phyloP scores from a whole-genome alignment of 1,140 invertebrate genomes.

The Gryllus bimaculatus region DNA sequence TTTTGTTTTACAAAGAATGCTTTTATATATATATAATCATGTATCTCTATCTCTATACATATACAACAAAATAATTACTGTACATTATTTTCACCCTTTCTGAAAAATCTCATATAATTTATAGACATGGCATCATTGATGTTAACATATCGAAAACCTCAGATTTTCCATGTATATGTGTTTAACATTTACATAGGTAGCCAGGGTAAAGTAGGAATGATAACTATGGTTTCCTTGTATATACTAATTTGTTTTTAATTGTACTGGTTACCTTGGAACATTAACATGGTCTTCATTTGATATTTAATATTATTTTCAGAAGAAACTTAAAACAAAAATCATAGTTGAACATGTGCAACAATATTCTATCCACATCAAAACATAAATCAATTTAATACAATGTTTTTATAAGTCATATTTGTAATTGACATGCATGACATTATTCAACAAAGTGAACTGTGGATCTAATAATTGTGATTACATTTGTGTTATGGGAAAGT shows the following conservation, averaged over 20 bases:
- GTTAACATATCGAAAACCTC: neutral
- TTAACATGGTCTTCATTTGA: neutral
- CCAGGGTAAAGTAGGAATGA: neutral
- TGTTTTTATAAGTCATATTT: neutral
- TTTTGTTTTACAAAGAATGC: neutral
- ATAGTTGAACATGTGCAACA: neutral
- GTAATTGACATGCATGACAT: neutral
- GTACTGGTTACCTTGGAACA: neutral
- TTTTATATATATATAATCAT: neutral
- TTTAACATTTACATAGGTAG: neutral
- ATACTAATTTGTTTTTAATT: neutral
- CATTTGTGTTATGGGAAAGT: neutral
- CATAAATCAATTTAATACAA: neutral
- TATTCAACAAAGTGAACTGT: neutral
- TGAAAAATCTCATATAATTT: neutral
- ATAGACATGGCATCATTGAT: neutral
- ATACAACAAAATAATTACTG: neutral
- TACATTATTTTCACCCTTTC: neutral
- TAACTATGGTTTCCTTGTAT: neutral
- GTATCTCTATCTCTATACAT: slow-evolving; percentile 1
- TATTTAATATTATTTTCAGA: neutral
- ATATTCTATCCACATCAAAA: neutral
- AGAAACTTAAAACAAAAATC: neutral
- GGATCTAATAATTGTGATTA: neutral
- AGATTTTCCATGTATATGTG: neutral